These are phyloP conservation scores for Ecliptopera silaceata DNA, from an alignment of 2,888 invertebrate genomes.

Conservation along the genomic window DNA sequence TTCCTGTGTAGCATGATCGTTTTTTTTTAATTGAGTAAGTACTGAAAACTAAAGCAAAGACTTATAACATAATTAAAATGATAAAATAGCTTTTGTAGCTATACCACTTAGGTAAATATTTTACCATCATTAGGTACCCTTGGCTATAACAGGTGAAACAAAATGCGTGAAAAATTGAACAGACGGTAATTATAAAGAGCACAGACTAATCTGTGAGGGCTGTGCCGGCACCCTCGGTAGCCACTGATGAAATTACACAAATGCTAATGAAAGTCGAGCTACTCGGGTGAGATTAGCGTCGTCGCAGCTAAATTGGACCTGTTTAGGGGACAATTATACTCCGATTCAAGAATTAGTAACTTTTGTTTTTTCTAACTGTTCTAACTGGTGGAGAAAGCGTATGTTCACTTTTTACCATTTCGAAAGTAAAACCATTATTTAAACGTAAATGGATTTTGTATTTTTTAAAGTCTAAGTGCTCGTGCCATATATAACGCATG, in stretches of 20 bases:
- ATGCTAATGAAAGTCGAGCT: slow-evolving; percentile 74
- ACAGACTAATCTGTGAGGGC: slow-evolving; percentile 30
- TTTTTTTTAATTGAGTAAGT: too few relatives aligned
- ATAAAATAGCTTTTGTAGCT: too few relatives aligned
- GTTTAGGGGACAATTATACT: slow-evolving; percentile 59
- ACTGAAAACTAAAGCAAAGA: too few relatives aligned
- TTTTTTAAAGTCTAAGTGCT: too few relatives aligned
- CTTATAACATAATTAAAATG: too few relatives aligned
- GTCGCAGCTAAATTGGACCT: slow-evolving; percentile 64
- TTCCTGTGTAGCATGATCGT: too few relatives aligned
- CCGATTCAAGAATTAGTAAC: slow-evolving; percentile 44
- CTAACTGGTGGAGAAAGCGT: background rate
- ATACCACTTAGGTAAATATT: too few relatives aligned
- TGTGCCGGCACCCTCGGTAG: slow-evolving; percentile 41
- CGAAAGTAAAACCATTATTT: slow-evolving; percentile 10
- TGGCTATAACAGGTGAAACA: too few relatives aligned
- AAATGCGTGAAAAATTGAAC: too few relatives aligned
- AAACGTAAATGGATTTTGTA: too few relatives aligned
- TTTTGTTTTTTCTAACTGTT: slow-evolving; percentile 26
- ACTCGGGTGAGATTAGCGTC: slow-evolving; percentile 66
- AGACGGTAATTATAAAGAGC: background rate
- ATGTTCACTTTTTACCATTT: background rate
- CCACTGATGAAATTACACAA: slow-evolving; percentile 74
- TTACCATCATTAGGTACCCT: background rate
- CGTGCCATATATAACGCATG: too few relatives aligned